Percentiles rank a stretch among this genome's conserved stretches.
Conservation (phyloP, 2,797 vertebrate genomes). For the Pachyuromys duprasi region DNA sequence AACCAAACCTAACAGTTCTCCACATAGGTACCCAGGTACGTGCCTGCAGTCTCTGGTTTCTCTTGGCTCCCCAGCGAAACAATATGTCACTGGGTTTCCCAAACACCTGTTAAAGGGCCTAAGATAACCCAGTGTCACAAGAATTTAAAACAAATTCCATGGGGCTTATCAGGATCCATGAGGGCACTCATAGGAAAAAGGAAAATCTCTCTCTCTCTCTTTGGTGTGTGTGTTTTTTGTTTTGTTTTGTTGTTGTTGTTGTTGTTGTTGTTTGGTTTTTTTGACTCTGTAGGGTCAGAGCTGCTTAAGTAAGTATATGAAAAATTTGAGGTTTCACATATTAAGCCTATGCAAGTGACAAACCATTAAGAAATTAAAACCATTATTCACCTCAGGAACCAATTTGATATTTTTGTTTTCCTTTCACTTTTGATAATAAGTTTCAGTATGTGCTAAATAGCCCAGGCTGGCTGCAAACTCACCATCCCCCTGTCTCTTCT, state of each 20-base stretch:
- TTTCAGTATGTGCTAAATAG: neutral
- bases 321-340: neutral
- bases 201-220: neutral
- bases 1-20: neutral
- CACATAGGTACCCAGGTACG: neutral
- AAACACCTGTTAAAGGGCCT: constrained; percentile 8
- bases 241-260: too few relatives aligned
- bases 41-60: neutral
- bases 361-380: neutral
- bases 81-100: neutral
- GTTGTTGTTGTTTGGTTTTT: too few relatives aligned
- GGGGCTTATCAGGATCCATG: neutral
- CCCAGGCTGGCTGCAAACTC: neutral
- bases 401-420: neutral
- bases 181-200: neutral
- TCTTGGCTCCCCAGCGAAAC: neutral
- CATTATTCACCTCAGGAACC: neutral
- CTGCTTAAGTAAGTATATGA: neutral
- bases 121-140: neutral
- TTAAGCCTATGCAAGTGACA: neutral
- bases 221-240: too few relatives aligned
- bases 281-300: neutral
- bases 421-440: neutral
- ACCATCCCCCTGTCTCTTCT: neutral
- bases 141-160: neutral